Evolutionary conservation across 2,797 vertebrate genomes (phyloP).

Genomic region (Rhinoraja longicauda): DNA sequence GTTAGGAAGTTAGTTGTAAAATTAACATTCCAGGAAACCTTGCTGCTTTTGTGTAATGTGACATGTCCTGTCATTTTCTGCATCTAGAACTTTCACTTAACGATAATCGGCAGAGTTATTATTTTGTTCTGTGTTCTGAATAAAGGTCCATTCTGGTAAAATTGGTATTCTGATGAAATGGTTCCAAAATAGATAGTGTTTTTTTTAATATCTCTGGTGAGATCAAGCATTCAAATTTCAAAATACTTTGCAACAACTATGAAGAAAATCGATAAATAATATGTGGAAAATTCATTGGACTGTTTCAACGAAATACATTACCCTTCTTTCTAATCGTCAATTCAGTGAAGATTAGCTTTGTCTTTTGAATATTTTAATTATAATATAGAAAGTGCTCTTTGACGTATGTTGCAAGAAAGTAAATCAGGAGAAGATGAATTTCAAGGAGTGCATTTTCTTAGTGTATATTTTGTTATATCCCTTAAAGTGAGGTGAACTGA

Average conservation of each 20-base stretch:
- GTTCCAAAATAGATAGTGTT: constrained; percentile 55
- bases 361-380: constrained; percentile 30
- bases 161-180: constrained; percentile 44
- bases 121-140: constrained; percentile 39
- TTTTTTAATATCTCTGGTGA: constrained; percentile 42
- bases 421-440: not conserved
- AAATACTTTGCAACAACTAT: constrained; percentile 30
- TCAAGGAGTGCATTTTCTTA: too few species aligned
- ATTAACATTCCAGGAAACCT: not conserved
- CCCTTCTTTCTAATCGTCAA: not conserved
- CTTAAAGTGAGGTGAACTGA: not conserved
- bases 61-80: not conserved
- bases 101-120: constrained; percentile 49
- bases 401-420: not conserved
- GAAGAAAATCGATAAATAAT: constrained; percentile 39
- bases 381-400: not conserved
- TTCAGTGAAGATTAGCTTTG: not conserved
- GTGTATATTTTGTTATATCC: not conserved
- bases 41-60: not conserved
- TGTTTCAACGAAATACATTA: constrained; percentile 8
- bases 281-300: constrained; percentile 37
- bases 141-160: constrained; percentile 40
- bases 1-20: not conserved
- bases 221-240: not conserved
- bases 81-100: constrained; percentile 40